These are phyloP conservation scores for Microcebus ravelobensis DNA, from an alignment of 2,113 vertebrate genomes.

Conservation along the genomic window DNA sequence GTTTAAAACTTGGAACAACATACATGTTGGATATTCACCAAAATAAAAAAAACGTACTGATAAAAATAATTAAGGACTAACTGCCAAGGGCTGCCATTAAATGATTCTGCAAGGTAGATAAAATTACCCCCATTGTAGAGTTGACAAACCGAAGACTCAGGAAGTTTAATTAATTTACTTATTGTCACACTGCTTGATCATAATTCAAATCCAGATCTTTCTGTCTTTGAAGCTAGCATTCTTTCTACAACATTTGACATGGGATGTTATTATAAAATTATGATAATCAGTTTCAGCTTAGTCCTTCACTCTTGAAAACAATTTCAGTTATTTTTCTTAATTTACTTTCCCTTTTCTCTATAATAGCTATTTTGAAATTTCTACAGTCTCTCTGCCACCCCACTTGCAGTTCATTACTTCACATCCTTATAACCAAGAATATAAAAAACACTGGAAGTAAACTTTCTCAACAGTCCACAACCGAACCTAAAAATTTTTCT, in stretches of 20 bases:
- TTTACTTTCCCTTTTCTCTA: not conserved
- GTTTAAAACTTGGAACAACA: slow-evolving; percentile 15
- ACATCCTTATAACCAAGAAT: not conserved
- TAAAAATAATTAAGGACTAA: not conserved
- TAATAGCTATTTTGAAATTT: not conserved
- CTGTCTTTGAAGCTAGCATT: not conserved
- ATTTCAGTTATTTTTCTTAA: not conserved
- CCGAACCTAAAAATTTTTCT: not conserved
- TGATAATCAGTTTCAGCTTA: not conserved
- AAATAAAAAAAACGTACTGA: not conserved
- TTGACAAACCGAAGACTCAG: not conserved
- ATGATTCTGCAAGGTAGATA: not conserved
- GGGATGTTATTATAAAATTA: not conserved
- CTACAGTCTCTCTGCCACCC: not conserved
- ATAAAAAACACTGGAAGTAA: not conserved
- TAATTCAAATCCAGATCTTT: not conserved
- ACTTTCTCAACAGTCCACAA: not conserved
- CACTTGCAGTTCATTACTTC: not conserved
- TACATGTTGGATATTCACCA: not conserved
- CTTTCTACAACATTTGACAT: not conserved
- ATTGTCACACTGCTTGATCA: not conserved
- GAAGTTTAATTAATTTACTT: slow-evolving; percentile 28
- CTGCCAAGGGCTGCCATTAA: not conserved
- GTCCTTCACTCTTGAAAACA: not conserved
- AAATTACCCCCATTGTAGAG: not conserved